These are phyloP conservation scores for Babylonia areolata DNA, from an alignment of 1,140 invertebrate species.

Conservation along the genomic window DNA sequence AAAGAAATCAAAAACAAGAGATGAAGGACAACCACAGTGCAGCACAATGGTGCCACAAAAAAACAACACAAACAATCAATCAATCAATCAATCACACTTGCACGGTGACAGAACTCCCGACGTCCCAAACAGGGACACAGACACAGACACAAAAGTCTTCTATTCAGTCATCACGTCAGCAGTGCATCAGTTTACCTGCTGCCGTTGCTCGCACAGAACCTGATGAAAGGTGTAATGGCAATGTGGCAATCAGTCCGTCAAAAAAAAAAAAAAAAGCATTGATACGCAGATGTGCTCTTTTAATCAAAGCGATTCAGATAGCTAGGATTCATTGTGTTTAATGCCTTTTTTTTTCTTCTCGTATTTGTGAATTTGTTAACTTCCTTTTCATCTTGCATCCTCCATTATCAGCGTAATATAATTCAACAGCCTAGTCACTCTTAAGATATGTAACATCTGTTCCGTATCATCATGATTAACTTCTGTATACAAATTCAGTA, in stretches of 20 bases:
- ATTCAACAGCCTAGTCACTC: too few species aligned
- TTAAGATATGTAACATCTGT: too few species aligned
- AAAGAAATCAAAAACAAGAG: background rate
- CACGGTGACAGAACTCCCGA: background rate
- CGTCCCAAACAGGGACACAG: background rate
- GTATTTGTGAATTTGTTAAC: too few species aligned
- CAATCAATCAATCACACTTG: too few species aligned
- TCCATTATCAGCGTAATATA: too few species aligned
- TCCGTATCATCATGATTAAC: too few species aligned
- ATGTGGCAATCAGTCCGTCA: slow-evolving; percentile 4
- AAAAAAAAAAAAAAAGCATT: background rate
- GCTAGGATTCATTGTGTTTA: too few species aligned
- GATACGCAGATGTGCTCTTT: background rate
- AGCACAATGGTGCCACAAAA: background rate
- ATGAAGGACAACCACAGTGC: background rate
- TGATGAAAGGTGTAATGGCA: slow-evolving; percentile 14
- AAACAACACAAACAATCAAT: background rate
- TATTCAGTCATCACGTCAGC: background rate
- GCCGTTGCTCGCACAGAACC: background rate
- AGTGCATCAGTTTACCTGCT: slow-evolving; percentile 15
- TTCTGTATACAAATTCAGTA: too few species aligned
- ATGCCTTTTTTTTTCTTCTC: too few species aligned
- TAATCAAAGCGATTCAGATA: background rate
- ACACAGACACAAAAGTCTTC: background rate
- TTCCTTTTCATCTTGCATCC: too few species aligned